Percentiles rank a stretch among this genome's conserved stretches.
phyloP scores from a whole-genome alignment of 2,888 invertebrate species.

The Tupiocoris notatus region DNA sequence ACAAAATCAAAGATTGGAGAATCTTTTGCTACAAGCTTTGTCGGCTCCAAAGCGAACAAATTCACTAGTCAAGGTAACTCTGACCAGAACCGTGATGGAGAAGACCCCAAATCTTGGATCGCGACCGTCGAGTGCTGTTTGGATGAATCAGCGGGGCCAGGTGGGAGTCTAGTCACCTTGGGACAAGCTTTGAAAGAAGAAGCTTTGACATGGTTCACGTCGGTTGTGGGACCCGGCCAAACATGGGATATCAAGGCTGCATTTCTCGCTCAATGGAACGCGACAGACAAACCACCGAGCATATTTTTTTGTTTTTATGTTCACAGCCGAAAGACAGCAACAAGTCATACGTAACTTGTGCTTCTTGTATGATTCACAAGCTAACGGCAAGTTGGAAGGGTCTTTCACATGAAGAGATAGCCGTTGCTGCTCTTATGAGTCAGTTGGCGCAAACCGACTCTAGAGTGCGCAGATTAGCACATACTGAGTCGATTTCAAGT shows the following conservation, averaged over 20 bases:
- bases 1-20: no score
- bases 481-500: background rate
- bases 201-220: slow-evolving; percentile 10
- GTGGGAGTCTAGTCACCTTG: no score
- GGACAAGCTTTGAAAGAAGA: slow-evolving; percentile 14
- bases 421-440: background rate
- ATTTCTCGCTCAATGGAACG: slow-evolving; percentile 8
- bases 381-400: slow-evolving; percentile 16
- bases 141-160: no score
- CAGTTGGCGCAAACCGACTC: slow-evolving; percentile 11
- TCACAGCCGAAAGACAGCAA: slow-evolving; percentile 8
- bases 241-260: slow-evolving; percentile 3
- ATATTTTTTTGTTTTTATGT: background rate
- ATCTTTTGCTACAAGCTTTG: no score
- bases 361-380: no score
- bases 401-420: slow-evolving; percentile 1
- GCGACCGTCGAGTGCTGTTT: no score
- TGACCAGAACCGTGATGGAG: no score
- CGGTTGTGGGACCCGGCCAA: background rate
- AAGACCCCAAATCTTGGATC: no score
- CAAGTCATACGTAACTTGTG: slow-evolving; percentile 3
- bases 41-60: no score
- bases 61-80: no score
- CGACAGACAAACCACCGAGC: background rate
- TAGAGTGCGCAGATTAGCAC: no score